phyloP scores from a whole-genome alignment of 2,113 vertebrate species.

The Mobula hypostoma region DNA sequence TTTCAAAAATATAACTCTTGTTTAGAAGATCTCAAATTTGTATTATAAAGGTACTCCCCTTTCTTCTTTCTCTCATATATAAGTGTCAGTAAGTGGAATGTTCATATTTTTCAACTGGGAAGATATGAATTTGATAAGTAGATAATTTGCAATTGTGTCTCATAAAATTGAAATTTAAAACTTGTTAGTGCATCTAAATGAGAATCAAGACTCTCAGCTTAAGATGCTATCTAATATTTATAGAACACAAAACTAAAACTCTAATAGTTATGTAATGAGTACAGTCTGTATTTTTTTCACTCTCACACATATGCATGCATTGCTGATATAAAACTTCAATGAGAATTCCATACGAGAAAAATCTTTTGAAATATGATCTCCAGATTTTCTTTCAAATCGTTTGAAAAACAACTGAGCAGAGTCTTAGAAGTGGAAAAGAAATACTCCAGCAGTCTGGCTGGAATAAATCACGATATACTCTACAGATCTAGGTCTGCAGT shows the following conservation, averaged over 20 bases:
- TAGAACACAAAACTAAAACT: background rate
- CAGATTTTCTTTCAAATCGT: background rate
- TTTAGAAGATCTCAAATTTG: background rate
- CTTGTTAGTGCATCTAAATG: background rate
- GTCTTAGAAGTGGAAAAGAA: background rate
- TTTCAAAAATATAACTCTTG: background rate
- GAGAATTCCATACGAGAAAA: background rate
- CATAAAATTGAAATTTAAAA: background rate
- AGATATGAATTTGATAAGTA: background rate
- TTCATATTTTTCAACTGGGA: background rate
- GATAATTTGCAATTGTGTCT: background rate
- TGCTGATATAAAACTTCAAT: background rate
- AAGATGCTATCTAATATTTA: background rate
- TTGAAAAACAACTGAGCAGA: background rate
- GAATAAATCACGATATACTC: background rate
- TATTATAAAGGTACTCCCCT: background rate
- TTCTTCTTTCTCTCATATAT: background rate
- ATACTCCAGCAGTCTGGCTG: background rate
- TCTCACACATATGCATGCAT: background rate
- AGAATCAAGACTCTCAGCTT: background rate
- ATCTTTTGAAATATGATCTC: background rate
- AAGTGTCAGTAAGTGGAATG: background rate
- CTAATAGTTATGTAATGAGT: background rate
- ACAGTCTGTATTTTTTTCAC: slow-evolving; percentile 18
- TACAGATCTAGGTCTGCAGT: background rate